Percentiles rank a stretch among this genome's conserved stretches.
These are phyloP conservation scores for Pseudocheirus occidentalis DNA, from an alignment of 2,797 vertebrate species.

Conservation along the genomic window DNA sequence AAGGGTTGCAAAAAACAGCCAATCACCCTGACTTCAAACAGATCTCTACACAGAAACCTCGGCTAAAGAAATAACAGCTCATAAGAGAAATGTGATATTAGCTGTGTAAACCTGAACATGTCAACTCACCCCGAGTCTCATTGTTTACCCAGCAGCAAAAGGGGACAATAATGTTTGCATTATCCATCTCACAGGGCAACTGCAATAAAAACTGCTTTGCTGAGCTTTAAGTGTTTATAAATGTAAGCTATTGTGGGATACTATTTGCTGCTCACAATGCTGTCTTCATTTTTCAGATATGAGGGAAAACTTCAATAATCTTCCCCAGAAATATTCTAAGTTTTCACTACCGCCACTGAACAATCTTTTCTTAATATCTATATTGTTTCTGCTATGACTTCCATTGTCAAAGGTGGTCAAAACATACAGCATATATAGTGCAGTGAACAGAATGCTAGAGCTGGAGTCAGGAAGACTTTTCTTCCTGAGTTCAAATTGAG, in stretches of 20 bases:
- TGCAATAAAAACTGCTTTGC: background rate
- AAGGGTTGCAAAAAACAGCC: background rate
- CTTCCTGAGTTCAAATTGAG: too few relatives aligned
- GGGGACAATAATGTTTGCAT: background rate
- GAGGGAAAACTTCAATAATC: background rate
- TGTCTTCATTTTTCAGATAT: background rate
- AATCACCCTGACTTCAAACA: too few relatives aligned
- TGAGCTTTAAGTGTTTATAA: background rate
- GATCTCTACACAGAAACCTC: too few relatives aligned
- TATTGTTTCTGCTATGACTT: background rate
- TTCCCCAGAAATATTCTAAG: background rate
- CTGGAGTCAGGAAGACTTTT: too few relatives aligned
- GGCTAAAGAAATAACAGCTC: too few relatives aligned
- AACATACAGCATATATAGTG: background rate
- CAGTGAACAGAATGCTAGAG: background rate
- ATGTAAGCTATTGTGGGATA: background rate
- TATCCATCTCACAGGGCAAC: background rate
- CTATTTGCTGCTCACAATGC: background rate
- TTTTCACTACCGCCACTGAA: background rate
- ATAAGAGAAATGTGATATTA: too few relatives aligned
- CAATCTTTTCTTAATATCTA: background rate
- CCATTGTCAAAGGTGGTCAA: background rate
- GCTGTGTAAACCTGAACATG: too few relatives aligned
- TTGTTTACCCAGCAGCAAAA: background rate
- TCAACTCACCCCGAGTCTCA: too few relatives aligned